phyloP scores from a whole-genome alignment of 2,113 vertebrate genomes.

The Perca fluviatilis region DNA sequence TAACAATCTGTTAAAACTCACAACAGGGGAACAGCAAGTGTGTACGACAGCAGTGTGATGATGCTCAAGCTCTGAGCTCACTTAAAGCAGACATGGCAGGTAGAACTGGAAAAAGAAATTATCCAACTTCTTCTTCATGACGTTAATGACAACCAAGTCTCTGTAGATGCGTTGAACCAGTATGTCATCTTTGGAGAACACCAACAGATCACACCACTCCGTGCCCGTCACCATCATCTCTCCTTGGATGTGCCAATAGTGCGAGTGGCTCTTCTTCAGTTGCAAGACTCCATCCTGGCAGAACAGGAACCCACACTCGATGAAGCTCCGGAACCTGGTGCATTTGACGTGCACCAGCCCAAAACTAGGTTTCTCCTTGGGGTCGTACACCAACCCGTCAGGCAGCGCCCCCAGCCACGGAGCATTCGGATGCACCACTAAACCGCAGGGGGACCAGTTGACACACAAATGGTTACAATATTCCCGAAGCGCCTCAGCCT shows the following conservation, averaged over 20 bases:
- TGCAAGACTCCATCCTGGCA: constrained; percentile 4
- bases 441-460: constrained; percentile 66
- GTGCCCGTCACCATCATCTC: constrained; percentile 65
- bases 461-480: constrained; percentile 54
- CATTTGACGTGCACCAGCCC: constrained; percentile 57
- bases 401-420: constrained; percentile 59
- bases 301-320: constrained; percentile 13
- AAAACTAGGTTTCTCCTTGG: constrained; percentile 18
- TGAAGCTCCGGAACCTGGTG: constrained; percentile 1
- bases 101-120: constrained; percentile 61
- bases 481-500: constrained; percentile 37
- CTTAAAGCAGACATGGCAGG: constrained; percentile 35
- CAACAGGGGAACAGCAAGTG: background rate
- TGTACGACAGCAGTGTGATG: background rate
- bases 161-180: constrained; percentile 68
- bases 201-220: constrained; percentile 65
- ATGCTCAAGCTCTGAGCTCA: background rate
- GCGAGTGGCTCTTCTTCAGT: constrained; percentile 16
- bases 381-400: constrained; percentile 65
- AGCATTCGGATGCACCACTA: constrained; percentile 53
- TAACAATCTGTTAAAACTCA: background rate
- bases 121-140: constrained; percentile 53
- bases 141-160: background rate
- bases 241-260: constrained; percentile 63
- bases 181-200: constrained; percentile 48